phyloP scores from a whole-genome alignment of 2,113 vertebrate species.

The Channa argus region DNA sequence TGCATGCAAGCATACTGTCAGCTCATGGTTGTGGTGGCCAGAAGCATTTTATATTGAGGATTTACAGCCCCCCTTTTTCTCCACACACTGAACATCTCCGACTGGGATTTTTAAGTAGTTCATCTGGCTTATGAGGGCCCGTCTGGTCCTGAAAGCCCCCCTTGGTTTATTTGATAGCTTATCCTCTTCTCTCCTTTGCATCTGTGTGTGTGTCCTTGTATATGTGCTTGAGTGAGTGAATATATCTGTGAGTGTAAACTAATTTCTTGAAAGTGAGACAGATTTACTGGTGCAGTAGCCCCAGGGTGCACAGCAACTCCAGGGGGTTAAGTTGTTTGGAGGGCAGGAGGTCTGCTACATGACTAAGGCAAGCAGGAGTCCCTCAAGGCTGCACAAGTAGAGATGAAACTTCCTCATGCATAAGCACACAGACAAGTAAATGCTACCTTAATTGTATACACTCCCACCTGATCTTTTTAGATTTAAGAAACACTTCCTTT shows the following conservation, averaged over 20 bases:
- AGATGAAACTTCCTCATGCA: slow-evolving; percentile 44
- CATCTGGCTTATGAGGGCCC: slow-evolving; percentile 73
- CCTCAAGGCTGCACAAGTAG: slow-evolving; percentile 53
- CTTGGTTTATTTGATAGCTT: slow-evolving; percentile 64
- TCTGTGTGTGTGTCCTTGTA: slow-evolving; percentile 19
- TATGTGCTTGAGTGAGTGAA: slow-evolving; percentile 12
- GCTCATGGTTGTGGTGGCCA: slow-evolving; percentile 23
- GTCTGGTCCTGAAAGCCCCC: slow-evolving; percentile 67
- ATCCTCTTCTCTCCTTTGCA: slow-evolving; percentile 13
- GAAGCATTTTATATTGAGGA: slow-evolving; percentile 35
- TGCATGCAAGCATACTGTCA: slow-evolving; percentile 26
- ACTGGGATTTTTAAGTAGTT: slow-evolving; percentile 75
- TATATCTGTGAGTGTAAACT: slow-evolving; percentile 37
- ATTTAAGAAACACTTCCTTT: too few relatives aligned
- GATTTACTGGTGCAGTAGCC: slow-evolving; percentile 60
- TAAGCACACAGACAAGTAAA: slow-evolving; percentile 26
- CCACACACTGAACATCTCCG: slow-evolving; percentile 47
- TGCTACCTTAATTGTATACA: slow-evolving; percentile 29
- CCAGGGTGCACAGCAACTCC: slow-evolving; percentile 39
- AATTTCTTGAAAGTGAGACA: slow-evolving; percentile 46
- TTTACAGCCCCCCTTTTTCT: slow-evolving; percentile 32
- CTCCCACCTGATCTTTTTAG: not conserved
- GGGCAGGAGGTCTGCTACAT: slow-evolving; percentile 58
- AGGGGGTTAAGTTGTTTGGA: slow-evolving; percentile 67
- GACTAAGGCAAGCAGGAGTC: slow-evolving; percentile 43